phyloP scores from a whole-genome alignment of 2,797 vertebrate species.

The Mastacembelus armatus region DNA sequence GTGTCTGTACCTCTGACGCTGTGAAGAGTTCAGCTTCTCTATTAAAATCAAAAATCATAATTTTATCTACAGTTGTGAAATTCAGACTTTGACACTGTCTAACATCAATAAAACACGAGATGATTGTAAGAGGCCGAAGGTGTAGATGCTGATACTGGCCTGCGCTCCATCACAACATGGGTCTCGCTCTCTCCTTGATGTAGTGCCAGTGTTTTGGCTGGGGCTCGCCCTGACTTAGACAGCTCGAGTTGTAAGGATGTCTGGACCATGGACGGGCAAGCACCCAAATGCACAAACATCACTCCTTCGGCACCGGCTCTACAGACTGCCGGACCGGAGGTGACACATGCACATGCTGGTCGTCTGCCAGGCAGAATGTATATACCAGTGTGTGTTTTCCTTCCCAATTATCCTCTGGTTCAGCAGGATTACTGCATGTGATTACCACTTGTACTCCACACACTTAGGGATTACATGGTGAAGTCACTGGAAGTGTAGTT shows the following conservation, averaged over 20 bases:
- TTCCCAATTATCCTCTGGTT: conserved; percentile 55
- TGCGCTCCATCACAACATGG: conserved; percentile 8
- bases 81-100: conserved; percentile 14
- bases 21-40: too few relatives aligned
- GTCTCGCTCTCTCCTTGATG: conserved; percentile 37
- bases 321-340: conserved; percentile 16
- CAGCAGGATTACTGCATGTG: conserved; percentile 61
- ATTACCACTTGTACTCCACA: conserved; percentile 54
- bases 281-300: conserved; percentile 51
- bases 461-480: conserved; percentile 57
- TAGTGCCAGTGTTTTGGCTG: conserved; percentile 61
- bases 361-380: conserved; percentile 12
- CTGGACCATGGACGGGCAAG: conserved; percentile 46
- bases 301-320: conserved; percentile 27
- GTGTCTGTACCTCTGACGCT: too few relatives aligned
- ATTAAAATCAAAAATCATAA: too few relatives aligned
- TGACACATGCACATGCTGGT: not conserved
- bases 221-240: conserved; percentile 43
- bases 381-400: conserved; percentile 2
- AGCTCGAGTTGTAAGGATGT: conserved; percentile 66
- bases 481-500: conserved; percentile 25
- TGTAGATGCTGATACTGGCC: conserved; percentile 24
- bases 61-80: not conserved
- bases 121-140: conserved; percentile 15
- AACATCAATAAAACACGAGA: conserved; percentile 15